phyloP scores from a whole-genome alignment of 2,113 vertebrate species.

The Centrocercus urophasianus region DNA sequence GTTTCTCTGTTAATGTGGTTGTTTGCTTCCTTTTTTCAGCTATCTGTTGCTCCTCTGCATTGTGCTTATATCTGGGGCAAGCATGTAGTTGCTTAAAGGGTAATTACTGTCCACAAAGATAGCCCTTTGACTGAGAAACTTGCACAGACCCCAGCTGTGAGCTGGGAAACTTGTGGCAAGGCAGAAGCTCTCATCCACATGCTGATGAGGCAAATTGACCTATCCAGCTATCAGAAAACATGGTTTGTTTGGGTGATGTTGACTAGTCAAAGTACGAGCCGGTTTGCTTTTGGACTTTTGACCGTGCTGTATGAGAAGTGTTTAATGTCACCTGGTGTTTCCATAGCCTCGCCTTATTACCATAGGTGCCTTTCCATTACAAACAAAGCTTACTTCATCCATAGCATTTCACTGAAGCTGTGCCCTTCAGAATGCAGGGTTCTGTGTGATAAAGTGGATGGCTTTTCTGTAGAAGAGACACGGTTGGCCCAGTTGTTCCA shows the following conservation, averaged over 20 bases:
- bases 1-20: accelerated
- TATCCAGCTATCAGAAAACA: neutral
- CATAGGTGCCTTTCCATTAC: neutral
- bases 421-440: neutral
- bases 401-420: neutral
- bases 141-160: neutral
- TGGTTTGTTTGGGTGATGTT: neutral
- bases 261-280: neutral
- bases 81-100: neutral
- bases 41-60: neutral
- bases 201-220: neutral
- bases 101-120: neutral
- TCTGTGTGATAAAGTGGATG: neutral
- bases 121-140: neutral
- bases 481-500: neutral
- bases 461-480: neutral
- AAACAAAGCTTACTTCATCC: neutral
- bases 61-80: neutral
- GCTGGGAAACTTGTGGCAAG: neutral
- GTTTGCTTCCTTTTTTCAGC: neutral
- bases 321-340: neutral
- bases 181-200: neutral
- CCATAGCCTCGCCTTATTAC: neutral
- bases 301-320: neutral
- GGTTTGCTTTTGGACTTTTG: neutral